These are phyloP conservation scores for Drosophila sucinea DNA, from an alignment of 1,140 invertebrate genomes.

Conservation along the genomic window DNA sequence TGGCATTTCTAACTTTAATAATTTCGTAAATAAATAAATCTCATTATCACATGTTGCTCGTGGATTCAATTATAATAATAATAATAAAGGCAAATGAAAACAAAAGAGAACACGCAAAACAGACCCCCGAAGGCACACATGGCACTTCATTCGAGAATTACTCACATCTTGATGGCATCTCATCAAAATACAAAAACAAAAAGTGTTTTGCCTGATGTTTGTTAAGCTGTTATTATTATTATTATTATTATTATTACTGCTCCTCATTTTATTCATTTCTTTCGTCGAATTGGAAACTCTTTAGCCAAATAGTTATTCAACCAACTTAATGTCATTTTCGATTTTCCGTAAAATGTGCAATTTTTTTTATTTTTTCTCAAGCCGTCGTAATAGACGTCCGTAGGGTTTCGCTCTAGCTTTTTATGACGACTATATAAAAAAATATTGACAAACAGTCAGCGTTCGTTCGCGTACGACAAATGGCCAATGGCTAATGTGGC, in stretches of 20 bases:
- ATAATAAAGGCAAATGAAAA: slow-evolving; percentile 22
- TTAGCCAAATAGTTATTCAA: slow-evolving; percentile 6
- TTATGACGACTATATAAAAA: slow-evolving; percentile 1
- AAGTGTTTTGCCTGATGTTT: neutral
- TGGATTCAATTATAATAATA: slow-evolving; percentile 74
- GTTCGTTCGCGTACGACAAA: slow-evolving; percentile 5
- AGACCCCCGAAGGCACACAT: neutral
- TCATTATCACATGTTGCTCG: slow-evolving; percentile 75
- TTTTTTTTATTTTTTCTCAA: neutral
- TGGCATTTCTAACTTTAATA: slow-evolving; percentile 25
- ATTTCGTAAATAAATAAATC: slow-evolving; percentile 78
- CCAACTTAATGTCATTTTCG: slow-evolving; percentile 9
- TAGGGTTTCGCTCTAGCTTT: slow-evolving; percentile 3
- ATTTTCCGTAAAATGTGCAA: slow-evolving; percentile 9
- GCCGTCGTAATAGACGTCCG: neutral
- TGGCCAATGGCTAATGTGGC: slow-evolving; percentile 7
- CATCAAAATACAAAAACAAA: neutral
- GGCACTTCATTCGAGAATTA: neutral
- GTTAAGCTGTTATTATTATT: neutral
- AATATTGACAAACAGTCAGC: slow-evolving; percentile 1
- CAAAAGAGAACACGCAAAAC: neutral
- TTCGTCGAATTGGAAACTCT: neutral
- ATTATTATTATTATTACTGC: neutral
- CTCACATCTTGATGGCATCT: neutral
- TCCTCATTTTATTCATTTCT: neutral